A percentile compares a stretch with the other conserved stretches of the same genome.
These are phyloP conservation scores for Dryobota labecula DNA, from an alignment of 2,888 invertebrate genomes.

Conservation along the genomic window DNA sequence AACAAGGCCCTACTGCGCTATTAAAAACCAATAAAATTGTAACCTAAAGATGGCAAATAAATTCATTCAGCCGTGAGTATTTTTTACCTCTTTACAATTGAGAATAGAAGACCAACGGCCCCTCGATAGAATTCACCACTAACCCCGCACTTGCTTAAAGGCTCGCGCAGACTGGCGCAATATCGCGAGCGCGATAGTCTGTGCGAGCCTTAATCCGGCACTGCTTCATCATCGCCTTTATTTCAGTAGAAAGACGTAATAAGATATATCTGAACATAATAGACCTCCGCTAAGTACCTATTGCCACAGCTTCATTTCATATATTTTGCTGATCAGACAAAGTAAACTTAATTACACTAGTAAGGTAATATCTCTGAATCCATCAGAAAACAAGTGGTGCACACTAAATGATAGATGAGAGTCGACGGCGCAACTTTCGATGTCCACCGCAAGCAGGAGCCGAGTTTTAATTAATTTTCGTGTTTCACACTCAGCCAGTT, in stretches of 20 bases:
- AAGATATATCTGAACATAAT: not conserved
- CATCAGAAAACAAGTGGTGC: slow-evolving; percentile 1
- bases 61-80: no score
- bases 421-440: slow-evolving; percentile 36
- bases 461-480: slow-evolving; percentile 51
- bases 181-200: no score
- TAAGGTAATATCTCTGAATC: slow-evolving; percentile 13
- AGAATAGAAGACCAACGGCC: no score
- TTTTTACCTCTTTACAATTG: no score
- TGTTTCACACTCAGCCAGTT: slow-evolving; percentile 29
- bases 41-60: no score
- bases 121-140: no score
- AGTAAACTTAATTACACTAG: not conserved
- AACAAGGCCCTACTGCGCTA: no score
- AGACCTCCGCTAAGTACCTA: no score
- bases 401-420: slow-evolving; percentile 14
- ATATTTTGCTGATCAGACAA: not conserved
- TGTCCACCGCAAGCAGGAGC: slow-evolving; percentile 20
- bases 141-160: no score
- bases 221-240: not conserved
- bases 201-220: no score
- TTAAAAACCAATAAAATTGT: no score
- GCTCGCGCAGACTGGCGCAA: no score
- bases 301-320: not conserved
- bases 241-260: not conserved